Conservation (phyloP, 2,797 vertebrate genomes). For the Peromyscus melanophrys region DNA sequence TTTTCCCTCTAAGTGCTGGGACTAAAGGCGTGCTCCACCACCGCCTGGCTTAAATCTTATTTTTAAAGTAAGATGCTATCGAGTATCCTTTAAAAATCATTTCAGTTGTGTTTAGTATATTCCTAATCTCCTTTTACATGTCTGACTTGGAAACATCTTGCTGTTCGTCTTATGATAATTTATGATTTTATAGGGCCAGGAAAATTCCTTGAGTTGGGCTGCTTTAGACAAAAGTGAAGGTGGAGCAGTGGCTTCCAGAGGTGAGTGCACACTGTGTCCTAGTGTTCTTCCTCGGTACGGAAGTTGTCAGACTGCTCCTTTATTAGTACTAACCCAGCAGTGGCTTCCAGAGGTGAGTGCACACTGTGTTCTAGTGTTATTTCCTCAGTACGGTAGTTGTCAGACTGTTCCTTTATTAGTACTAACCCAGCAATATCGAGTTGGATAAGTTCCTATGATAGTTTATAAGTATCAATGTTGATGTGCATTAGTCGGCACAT, state of each 20-base stretch:
- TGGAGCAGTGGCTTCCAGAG: slow-evolving; percentile 87
- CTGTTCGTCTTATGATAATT: slow-evolving; percentile 77
- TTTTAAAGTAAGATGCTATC: slow-evolving; percentile 46
- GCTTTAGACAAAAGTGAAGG: slow-evolving; percentile 91
- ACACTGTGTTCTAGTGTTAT: slow-evolving; percentile 38
- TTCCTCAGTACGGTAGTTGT: background rate
- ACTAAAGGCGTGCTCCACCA: no score
- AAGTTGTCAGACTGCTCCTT: background rate
- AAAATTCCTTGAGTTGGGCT: slow-evolving; percentile 91
- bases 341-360: slow-evolving; percentile 90
- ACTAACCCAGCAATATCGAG: background rate
- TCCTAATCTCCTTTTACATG: slow-evolving; percentile 1
- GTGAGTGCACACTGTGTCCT: slow-evolving; percentile 86
- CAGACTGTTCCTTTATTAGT: background rate
- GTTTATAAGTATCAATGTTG: background rate
- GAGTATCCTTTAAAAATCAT: slow-evolving; percentile 43
- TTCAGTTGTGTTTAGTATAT: slow-evolving; percentile 60
- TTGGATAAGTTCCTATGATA: background rate
- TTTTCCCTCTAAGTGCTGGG: no score
- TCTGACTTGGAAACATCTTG: slow-evolving; percentile 60
- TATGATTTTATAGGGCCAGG: slow-evolving; percentile 88
- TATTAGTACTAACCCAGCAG: background rate
- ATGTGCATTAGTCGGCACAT: slow-evolving; percentile 6
- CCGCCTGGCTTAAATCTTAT: background rate
- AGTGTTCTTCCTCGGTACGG: background rate